phyloP scores from a whole-genome alignment of 2,888 invertebrate species.

The Neoitamus cyanurus region DNA sequence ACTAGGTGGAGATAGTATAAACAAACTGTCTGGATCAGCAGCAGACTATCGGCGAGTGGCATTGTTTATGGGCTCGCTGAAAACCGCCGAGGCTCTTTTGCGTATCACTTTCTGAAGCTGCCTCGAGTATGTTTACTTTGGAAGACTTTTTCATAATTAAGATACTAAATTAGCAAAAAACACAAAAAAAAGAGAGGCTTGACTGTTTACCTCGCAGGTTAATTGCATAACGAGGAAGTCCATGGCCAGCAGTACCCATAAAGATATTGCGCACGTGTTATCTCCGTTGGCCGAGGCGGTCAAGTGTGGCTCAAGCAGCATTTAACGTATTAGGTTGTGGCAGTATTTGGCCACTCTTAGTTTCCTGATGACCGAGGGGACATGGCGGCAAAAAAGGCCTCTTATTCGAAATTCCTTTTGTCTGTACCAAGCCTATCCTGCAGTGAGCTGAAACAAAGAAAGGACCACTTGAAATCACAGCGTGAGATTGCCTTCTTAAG shows the following conservation, averaged over 20 bases:
- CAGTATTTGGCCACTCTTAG: neutral
- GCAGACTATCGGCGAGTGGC: neutral
- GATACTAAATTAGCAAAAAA: neutral
- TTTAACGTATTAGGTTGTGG: neutral
- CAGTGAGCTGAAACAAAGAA: constrained; percentile 41
- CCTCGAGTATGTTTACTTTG: neutral
- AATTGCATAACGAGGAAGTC: constrained; percentile 1
- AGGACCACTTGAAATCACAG: constrained; percentile 16
- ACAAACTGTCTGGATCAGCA: neutral
- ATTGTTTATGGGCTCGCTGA: neutral
- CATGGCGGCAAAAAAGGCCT: neutral
- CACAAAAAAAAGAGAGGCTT: neutral
- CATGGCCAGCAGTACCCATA: neutral
- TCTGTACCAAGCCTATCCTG: constrained; percentile 36
- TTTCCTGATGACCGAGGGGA: neutral
- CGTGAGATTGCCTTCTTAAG: constrained; percentile 32
- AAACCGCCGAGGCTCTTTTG: neutral
- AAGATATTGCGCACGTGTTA: neutral
- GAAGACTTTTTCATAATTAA: constrained; percentile 1
- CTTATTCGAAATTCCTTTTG: neutral
- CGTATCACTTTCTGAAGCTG: neutral
- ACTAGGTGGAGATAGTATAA: neutral
- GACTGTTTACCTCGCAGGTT: neutral
- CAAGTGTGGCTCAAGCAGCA: neutral
- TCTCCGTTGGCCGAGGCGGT: neutral